Evolutionary conservation across 2,888 invertebrate species (phyloP).

Genomic region (Hylaea fasciaria): DNA sequence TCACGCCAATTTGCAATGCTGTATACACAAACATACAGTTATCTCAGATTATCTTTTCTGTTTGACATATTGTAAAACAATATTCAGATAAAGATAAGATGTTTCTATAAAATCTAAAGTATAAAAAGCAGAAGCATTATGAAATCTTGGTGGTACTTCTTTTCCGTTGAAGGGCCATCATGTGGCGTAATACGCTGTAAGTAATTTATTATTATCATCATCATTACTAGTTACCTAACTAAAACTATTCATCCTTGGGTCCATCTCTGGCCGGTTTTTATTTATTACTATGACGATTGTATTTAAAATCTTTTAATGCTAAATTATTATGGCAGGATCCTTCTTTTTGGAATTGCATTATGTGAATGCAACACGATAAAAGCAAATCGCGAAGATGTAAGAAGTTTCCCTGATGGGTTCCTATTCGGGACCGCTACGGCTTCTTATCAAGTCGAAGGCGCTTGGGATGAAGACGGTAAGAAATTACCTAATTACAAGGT

Average conservation of each 20-base stretch:
- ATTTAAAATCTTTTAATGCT: not conserved
- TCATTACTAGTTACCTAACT: too few relatives aligned
- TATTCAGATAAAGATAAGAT: constrained; percentile 12
- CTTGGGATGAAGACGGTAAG: constrained; percentile 79
- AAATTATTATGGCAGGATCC: constrained; percentile 25
- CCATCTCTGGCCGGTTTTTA: too few relatives aligned
- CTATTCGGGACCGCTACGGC: constrained; percentile 66
- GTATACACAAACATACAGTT: not conserved
- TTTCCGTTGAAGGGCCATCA: constrained; percentile 8
- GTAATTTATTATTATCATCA: not conserved
- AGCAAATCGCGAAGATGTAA: constrained; percentile 36
- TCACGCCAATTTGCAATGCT: too few relatives aligned
- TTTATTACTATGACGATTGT: not conserved
- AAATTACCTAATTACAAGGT: not conserved
- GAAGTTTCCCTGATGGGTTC: constrained; percentile 56
- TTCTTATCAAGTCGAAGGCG: constrained; percentile 83
- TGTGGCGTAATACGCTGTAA: constrained; percentile 26
- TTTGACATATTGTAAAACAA: constrained; percentile 5
- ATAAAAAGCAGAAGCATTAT: not conserved
- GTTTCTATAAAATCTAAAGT: not conserved
- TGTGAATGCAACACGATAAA: constrained; percentile 30
- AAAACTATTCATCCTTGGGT: too few relatives aligned
- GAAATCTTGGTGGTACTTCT: not conserved
- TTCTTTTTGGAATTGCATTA: constrained; percentile 23
- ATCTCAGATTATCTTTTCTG: not conserved